Conservation (phyloP, 2,113 vertebrate genomes). For the Cricetomys ansorgei region DNA sequence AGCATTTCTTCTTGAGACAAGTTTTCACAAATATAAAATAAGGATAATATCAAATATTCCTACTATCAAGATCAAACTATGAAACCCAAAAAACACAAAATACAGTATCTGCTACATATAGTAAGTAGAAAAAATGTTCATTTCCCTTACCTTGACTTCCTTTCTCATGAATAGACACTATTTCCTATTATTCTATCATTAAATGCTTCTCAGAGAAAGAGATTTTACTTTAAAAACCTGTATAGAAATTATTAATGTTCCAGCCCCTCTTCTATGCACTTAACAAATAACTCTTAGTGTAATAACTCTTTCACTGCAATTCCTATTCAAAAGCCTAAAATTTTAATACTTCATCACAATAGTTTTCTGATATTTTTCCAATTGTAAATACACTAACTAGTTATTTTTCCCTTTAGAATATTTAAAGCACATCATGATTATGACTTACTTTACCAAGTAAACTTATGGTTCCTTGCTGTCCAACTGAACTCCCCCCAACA, state of each 20-base stretch:
- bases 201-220: not conserved
- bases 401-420: not conserved
- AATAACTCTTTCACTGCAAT: not conserved
- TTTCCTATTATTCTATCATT: conserved; percentile 4
- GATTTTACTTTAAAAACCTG: not conserved
- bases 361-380: not conserved
- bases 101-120: not conserved
- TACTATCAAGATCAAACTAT: not conserved
- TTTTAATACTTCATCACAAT: not conserved
- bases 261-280: not conserved
- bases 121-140: not conserved
- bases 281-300: not conserved
- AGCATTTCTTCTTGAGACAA: not conserved
- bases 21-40: not conserved
- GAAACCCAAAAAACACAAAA: conserved; percentile 7
- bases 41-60: not conserved
- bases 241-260: not conserved
- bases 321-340: not conserved
- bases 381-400: not conserved
- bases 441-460: not conserved
- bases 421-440: not conserved
- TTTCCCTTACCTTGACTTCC: not conserved
- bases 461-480: not conserved
- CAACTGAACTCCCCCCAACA: not conserved
- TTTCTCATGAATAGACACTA: not conserved